phyloP scores from a whole-genome alignment of 2,113 vertebrate genomes.

The Malurus cyaneus region DNA sequence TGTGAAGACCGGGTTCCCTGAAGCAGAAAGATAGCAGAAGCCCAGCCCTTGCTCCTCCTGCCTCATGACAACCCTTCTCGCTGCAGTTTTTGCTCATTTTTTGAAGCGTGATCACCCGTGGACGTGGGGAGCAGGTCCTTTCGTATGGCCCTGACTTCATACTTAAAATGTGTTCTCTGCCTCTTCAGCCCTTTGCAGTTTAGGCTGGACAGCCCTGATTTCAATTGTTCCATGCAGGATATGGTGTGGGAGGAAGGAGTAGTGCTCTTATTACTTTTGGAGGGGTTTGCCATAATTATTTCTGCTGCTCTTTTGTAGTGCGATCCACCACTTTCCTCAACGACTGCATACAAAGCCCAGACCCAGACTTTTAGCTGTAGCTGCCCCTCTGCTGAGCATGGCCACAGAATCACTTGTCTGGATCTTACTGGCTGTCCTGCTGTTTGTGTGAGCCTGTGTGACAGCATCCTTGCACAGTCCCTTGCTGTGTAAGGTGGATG shows the following conservation, averaged over 20 bases:
- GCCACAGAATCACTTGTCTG: neutral
- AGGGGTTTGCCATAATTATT: neutral
- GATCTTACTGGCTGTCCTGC: fast-evolving
- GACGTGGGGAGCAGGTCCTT: neutral
- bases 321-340: neutral
- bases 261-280: neutral
- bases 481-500: fast-evolving
- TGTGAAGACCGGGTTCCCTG: neutral
- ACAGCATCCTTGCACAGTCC: neutral
- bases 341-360: neutral
- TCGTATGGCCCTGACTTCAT: neutral
- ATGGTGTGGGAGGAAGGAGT: neutral
- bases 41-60: neutral
- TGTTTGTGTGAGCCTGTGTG: neutral
- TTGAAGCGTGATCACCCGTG: fast-evolving
- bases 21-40: neutral
- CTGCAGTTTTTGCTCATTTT: neutral
- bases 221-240: neutral
- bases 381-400: neutral
- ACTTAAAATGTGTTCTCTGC: neutral
- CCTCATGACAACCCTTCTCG: neutral
- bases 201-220: neutral
- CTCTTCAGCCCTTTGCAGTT: neutral
- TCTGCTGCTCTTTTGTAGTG: neutral
- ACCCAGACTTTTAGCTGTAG: neutral